Conservation (phyloP, 2,113 vertebrate species). For the Rhinolophus sinicus region DNA sequence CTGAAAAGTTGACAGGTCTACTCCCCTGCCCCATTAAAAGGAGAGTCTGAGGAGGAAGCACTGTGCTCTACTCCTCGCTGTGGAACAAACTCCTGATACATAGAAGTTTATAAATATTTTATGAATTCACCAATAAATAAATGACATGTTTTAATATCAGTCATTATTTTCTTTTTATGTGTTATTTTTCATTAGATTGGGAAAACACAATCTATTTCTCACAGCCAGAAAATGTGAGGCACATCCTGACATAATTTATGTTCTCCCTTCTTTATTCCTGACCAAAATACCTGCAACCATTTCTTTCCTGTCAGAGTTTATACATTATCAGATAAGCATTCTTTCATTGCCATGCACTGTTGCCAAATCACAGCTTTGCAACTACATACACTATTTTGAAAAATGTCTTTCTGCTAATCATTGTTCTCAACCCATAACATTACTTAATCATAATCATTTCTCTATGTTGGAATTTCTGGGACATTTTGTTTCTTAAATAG, state of each 20-base stretch:
- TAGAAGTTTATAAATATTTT: neutral
- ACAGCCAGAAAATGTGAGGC: neutral
- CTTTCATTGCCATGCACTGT: neutral
- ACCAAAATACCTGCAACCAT: neutral
- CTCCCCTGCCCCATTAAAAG: too few relatives aligned
- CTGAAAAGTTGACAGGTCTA: neutral
- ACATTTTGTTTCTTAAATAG: constrained; percentile 1
- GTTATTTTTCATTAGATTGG: neutral
- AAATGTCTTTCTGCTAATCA: neutral
- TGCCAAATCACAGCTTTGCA: neutral
- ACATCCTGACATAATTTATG: neutral
- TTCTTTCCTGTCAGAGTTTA: neutral
- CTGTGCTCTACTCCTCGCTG: neutral
- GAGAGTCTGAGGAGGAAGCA: neutral
- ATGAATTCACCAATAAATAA: neutral
- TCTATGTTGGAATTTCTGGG: neutral
- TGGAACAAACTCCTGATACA: neutral
- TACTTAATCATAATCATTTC: constrained; percentile 42
- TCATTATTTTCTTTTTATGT: neutral
- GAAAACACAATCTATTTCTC: neutral
- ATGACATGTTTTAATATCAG: neutral
- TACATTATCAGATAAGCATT: neutral
- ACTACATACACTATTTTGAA: neutral
- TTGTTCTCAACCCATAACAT: neutral
- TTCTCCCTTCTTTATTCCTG: neutral